A percentile compares a stretch with the other conserved stretches of the same genome.
Conservation (phyloP, 2,113 vertebrate species). For the Shinisaurus crocodilurus region DNA sequence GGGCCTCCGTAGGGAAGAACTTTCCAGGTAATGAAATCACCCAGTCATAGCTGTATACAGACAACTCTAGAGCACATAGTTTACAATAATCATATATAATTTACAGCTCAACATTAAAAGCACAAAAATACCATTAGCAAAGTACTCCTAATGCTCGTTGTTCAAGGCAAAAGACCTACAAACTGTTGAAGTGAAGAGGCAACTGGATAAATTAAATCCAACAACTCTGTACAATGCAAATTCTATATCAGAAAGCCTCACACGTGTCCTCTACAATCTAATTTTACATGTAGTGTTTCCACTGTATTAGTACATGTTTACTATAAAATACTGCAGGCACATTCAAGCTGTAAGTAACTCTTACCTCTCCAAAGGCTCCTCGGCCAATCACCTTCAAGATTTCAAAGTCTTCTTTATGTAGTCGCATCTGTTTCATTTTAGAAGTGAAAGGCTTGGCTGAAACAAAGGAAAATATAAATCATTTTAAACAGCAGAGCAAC, state of each 20-base stretch:
- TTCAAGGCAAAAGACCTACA: background rate
- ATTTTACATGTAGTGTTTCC: background rate
- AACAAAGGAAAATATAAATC: constrained; percentile 63
- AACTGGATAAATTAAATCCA: background rate
- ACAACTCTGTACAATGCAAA: background rate
- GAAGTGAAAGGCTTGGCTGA: constrained; percentile 96
- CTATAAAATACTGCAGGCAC: constrained; percentile 20
- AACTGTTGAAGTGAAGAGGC: background rate
- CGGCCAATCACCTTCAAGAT: constrained; percentile 99
- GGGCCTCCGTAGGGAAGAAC: background rate
- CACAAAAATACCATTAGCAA: background rate
- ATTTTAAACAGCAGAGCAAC: constrained; percentile 43
- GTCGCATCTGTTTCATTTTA: constrained; percentile 98
- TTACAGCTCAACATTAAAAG: background rate
- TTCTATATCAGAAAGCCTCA: background rate
- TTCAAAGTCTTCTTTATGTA: constrained; percentile 99
- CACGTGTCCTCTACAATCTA: background rate
- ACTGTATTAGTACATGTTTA: background rate
- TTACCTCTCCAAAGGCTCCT: constrained; percentile 99
- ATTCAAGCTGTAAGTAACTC: constrained; percentile 17
- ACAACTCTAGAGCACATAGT: background rate
- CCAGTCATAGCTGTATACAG: background rate
- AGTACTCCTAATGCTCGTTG: background rate
- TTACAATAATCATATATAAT: background rate
- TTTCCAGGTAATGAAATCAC: background rate